Evolutionary conservation across 2,888 invertebrate species (phyloP).

Genomic region (Napeogenes inachia): DNA sequence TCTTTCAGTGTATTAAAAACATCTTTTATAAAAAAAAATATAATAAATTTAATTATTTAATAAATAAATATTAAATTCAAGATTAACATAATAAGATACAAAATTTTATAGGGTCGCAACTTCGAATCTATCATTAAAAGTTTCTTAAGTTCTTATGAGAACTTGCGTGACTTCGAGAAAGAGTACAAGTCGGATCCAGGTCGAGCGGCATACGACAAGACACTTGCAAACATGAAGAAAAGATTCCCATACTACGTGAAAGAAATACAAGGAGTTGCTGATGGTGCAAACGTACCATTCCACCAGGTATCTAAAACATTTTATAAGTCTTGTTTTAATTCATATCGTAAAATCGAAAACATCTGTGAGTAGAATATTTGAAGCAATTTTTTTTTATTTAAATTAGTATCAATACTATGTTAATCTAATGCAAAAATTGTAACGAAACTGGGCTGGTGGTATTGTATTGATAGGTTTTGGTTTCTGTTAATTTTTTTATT

Average conservation of each 20-base stretch:
- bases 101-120: slow-evolving; percentile 83
- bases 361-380: too few species aligned
- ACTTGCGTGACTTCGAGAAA: slow-evolving; percentile 83
- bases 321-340: too few species aligned
- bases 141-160: slow-evolving; percentile 78
- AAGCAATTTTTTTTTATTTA: too few species aligned
- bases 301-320: slow-evolving; percentile 79
- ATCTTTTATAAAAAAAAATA: too few species aligned
- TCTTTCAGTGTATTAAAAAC: too few species aligned
- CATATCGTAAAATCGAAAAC: too few species aligned
- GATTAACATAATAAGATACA: too few species aligned
- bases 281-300: slow-evolving; percentile 90
- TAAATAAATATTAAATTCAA: not conserved
- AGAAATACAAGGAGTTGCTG: slow-evolving; percentile 90
- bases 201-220: slow-evolving; percentile 83
- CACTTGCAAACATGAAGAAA: slow-evolving; percentile 80
- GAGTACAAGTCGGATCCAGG: slow-evolving; percentile 85
- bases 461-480: too few species aligned
- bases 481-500: too few species aligned
- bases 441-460: too few species aligned
- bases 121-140: slow-evolving; percentile 85
- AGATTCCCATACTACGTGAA: slow-evolving; percentile 89
- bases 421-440: too few species aligned
- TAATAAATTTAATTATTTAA: not conserved
- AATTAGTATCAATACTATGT: too few species aligned